These are phyloP conservation scores for Sarcophaga peregrina DNA, from an alignment of 1,140 invertebrate genomes.

Conservation along the genomic window DNA sequence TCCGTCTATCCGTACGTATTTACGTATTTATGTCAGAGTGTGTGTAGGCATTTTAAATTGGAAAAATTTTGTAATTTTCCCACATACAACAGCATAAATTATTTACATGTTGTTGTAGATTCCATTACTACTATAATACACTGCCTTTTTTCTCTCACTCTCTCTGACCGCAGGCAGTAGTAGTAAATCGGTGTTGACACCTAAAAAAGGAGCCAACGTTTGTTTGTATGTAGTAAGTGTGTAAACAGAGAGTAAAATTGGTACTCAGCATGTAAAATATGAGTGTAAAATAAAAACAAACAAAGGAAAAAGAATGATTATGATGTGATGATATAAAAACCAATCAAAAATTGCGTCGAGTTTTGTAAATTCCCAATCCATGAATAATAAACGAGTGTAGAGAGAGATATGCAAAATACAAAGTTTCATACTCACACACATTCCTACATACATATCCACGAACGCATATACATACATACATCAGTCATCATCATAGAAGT, in stretches of 20 bases:
- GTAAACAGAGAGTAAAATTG: too few species aligned
- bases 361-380: slow-evolving; percentile 40
- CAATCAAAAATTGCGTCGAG: slow-evolving; percentile 25
- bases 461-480: neutral
- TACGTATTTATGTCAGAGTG: too few species aligned
- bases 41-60: slow-evolving; percentile 5
- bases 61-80: slow-evolving; percentile 25
- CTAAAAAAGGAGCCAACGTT: neutral
- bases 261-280: neutral
- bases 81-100: slow-evolving; percentile 5
- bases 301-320: neutral
- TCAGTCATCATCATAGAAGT: neutral
- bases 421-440: neutral
- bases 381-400: slow-evolving; percentile 31
- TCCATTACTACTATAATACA: too few species aligned
- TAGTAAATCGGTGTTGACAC: neutral
- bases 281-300: neutral
- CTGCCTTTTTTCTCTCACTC: neutral
- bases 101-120: neutral
- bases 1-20: neutral
- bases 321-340: neutral
- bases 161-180: neutral
- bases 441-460: neutral
- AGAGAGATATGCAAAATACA: neutral
- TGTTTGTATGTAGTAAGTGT: too few species aligned